phyloP scores from a whole-genome alignment of 2,888 invertebrate genomes.

The Drosophila helvetica region DNA sequence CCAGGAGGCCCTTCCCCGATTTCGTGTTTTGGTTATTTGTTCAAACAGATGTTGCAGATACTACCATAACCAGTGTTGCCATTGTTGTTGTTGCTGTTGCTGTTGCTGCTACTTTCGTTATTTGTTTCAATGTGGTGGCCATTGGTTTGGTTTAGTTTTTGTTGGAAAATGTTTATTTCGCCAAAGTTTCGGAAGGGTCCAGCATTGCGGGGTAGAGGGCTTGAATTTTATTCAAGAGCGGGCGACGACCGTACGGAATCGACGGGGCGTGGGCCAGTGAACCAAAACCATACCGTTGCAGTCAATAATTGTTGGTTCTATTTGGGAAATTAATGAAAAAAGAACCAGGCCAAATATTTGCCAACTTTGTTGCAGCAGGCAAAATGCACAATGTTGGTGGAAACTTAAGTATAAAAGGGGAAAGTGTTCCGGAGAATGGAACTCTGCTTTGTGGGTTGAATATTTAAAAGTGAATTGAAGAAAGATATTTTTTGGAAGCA shows the following conservation, averaged over 20 bases:
- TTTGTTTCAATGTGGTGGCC: slow-evolving; percentile 63
- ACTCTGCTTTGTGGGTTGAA: not conserved
- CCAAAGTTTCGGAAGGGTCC: not conserved
- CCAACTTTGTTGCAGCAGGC: slow-evolving; percentile 3
- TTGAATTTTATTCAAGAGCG: too few species aligned
- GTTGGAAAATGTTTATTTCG: slow-evolving; percentile 29
- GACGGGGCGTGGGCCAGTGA: slow-evolving; percentile 24
- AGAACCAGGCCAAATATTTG: not conserved
- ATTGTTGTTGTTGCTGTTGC: slow-evolving; percentile 4
- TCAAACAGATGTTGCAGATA: slow-evolving; percentile 70
- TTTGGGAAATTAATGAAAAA: not conserved
- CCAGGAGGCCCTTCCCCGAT: not conserved
- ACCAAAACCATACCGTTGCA: slow-evolving; percentile 4
- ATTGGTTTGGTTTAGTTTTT: slow-evolving; percentile 55
- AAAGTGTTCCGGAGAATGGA: not conserved
- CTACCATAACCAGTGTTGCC: slow-evolving; percentile 42
- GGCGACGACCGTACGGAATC: not conserved
- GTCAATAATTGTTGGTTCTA: slow-evolving; percentile 20
- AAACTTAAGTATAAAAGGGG: not conserved
- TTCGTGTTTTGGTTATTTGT: slow-evolving; percentile 72
- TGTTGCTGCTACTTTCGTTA: slow-evolving; percentile 33
- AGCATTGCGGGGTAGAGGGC: not conserved
- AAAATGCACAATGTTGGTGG: not conserved
- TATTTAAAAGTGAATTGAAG: not conserved
- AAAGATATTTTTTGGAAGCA: too few species aligned